A percentile compares a stretch with the other conserved stretches of the same genome.
phyloP scores from a whole-genome alignment of 2,113 vertebrate species.

The Limnothrissa miodon region DNA sequence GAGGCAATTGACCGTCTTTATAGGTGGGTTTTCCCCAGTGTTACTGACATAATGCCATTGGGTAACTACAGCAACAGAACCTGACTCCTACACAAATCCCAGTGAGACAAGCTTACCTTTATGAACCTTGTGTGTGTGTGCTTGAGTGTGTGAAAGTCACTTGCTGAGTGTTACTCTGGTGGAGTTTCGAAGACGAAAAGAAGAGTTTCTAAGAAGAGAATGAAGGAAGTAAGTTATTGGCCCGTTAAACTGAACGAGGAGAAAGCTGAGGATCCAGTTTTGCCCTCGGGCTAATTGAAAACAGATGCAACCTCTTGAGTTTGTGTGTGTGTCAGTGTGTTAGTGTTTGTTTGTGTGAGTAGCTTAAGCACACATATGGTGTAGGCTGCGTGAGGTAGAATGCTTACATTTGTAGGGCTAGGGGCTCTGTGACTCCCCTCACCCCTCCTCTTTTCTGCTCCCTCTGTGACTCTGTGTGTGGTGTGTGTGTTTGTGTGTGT shows the following conservation, averaged over 20 bases:
- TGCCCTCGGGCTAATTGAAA: conserved; percentile 32
- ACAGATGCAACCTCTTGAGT: conserved; percentile 31
- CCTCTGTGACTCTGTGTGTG: neutral
- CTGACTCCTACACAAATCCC: neutral
- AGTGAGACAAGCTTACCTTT: neutral
- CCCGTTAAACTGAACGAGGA: neutral
- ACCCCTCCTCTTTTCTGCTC: neutral
- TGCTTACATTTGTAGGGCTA: conserved; percentile 23
- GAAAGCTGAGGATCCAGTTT: conserved; percentile 11
- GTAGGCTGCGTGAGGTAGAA: neutral
- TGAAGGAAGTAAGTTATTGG: neutral
- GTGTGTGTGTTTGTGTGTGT: neutral
- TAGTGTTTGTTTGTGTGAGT: neutral
- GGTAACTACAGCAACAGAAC: neutral
- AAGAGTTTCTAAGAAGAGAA: neutral
- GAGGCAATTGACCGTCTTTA: neutral
- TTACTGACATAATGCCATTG: neutral
- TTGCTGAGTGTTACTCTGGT: too few relatives aligned
- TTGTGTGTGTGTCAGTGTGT: neutral
- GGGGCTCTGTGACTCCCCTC: conserved; percentile 25
- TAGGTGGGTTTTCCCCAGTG: neutral
- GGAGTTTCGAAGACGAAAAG: neutral
- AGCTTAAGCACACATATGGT: conserved; percentile 12
- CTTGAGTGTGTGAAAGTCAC: too few relatives aligned
- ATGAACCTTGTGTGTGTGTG: neutral